These are phyloP conservation scores for Acholoe squamosa DNA, from an alignment of 2,888 invertebrate species.

Conservation along the genomic window DNA sequence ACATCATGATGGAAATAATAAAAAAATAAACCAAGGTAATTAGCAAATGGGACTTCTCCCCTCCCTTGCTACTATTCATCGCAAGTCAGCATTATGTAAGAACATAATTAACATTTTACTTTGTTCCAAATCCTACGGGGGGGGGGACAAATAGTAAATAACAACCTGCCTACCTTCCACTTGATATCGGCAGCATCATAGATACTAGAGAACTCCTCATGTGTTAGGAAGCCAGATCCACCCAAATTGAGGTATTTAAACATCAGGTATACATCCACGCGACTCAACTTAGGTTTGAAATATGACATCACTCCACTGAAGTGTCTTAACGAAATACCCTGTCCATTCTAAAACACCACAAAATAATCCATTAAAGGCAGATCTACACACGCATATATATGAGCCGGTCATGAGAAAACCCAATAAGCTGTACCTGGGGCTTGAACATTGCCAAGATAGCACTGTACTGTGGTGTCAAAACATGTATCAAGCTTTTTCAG, in stretches of 20 bases:
- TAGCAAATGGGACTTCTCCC: too few relatives aligned
- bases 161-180: slow-evolving; percentile 87
- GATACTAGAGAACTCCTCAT: slow-evolving; percentile 89
- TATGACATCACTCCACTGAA: slow-evolving; percentile 92
- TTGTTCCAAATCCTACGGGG: too few relatives aligned
- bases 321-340: slow-evolving; percentile 87
- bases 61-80: too few relatives aligned
- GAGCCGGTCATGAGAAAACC: background rate
- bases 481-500: too few relatives aligned
- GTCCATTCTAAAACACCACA: slow-evolving; percentile 85
- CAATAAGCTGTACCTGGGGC: background rate
- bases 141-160: too few relatives aligned
- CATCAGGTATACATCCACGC: slow-evolving; percentile 90
- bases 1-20: too few relatives aligned
- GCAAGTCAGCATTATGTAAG: too few relatives aligned
- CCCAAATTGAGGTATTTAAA: slow-evolving; percentile 91
- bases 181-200: slow-evolving; percentile 89
- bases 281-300: slow-evolving; percentile 89
- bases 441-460: too few relatives aligned
- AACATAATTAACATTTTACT: too few relatives aligned
- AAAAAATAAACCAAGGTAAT: too few relatives aligned
- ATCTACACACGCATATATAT: background rate
- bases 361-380: background rate
- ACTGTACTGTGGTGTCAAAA: too few relatives aligned
- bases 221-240: slow-evolving; percentile 87